Evolutionary conservation across 2,113 vertebrate species (phyloP), one percentile per base, ranked within the genome.

Genomic region (Macroglossus sobrinus): DNA sequence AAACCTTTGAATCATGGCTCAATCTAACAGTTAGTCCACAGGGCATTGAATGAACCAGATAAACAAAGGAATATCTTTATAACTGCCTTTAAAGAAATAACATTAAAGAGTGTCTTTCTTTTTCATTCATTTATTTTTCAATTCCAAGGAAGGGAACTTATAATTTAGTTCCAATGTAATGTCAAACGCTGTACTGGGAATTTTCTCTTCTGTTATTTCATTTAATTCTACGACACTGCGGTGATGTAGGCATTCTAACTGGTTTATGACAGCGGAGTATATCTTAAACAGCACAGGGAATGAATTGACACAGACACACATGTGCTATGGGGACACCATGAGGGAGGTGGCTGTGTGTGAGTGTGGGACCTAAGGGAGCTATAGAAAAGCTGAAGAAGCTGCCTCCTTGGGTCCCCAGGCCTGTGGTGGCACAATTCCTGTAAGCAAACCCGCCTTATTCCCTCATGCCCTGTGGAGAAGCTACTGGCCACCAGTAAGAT

Each of bases 61-160:
- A 82, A 66, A 72, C n/a, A n/a, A 66, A 89, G 33, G 69, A 40
- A 69, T 64, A 35, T 19, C 35, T 93, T 72, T 4, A 1, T 71
- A 47, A 91, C 38, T 80, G 16, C n/a, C 28, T 93, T 93, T 35
- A 88, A 87, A 50, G 22, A 75, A 68, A 88, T 68, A 81, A 84
- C 21, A 72, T 10, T 64, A 24, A 79, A n/a, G 28, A 1, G 7
- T 5, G 1, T 16, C 30, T 40, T 45, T 78, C 21, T 26, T 61
- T 72, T 11, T 22, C 35, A 38, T 33, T 28, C 3, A 45, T 59
- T 78, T 24, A 7, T 59, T 68, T 75, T 72, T 95, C 9, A 66
- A 10, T 76, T 72, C n/a, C n/a, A 66, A 82, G 53, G 22, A 71
- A 76, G 50, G 26, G 28, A 40, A 61, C 22, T 78, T 43, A 55